These are phyloP conservation scores for Nephrotoma guestfalica DNA, from an alignment of 2,888 invertebrate species.

Conservation along the genomic window DNA sequence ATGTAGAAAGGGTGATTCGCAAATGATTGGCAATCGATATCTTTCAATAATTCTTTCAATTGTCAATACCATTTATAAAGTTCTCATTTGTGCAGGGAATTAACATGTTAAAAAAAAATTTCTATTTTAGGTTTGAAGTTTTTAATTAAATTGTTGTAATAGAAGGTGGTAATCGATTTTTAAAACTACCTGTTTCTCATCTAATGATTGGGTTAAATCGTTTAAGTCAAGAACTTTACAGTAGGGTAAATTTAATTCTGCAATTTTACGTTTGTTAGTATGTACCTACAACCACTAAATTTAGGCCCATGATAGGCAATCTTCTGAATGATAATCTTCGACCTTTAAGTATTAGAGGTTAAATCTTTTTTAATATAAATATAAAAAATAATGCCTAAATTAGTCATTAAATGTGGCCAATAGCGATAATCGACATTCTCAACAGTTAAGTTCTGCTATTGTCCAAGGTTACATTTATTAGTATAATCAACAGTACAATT, in stretches of 20 bases:
- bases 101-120: neutral
- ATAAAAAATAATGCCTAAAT: too few species aligned
- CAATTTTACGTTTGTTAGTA: too few species aligned
- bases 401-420: too few species aligned
- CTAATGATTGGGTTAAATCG: neutral
- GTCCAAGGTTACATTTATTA: too few species aligned
- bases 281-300: too few species aligned
- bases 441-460: too few species aligned
- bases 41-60: neutral
- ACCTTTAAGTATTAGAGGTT: neutral
- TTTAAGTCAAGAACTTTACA: too few species aligned
- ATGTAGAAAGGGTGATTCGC: neutral
- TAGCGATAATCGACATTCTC: too few species aligned
- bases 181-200: neutral
- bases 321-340: neutral
- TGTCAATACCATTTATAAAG: too few species aligned
- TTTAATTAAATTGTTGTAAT: neutral
- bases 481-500: too few species aligned
- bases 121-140: neutral
- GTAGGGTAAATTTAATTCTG: too few species aligned
- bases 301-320: too few species aligned
- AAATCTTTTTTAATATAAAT: neutral
- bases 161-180: neutral
- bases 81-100: neutral
- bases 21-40: neutral